These are phyloP conservation scores for Mallotus villosus DNA, from an alignment of 2,797 vertebrate species.

Conservation along the genomic window DNA sequence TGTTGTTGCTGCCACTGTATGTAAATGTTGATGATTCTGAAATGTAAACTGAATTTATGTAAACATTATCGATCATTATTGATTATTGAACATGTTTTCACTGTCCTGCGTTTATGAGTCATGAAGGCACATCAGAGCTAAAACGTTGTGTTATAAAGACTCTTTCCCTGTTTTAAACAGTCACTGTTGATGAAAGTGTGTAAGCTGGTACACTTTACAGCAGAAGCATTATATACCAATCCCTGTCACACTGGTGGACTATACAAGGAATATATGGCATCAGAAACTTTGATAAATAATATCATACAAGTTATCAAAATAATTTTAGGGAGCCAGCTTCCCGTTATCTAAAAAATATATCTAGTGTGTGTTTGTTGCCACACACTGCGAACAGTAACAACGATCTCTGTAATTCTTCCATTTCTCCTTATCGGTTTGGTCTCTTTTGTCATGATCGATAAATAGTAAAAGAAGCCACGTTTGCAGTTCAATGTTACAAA, in stretches of 20 bases:
- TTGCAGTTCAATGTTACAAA: constrained; percentile 70
- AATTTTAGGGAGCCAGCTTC: constrained; percentile 91
- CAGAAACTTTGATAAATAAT: constrained; percentile 90
- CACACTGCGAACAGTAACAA: constrained; percentile 23
- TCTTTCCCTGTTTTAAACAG: constrained; percentile 1
- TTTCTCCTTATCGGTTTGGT: constrained; percentile 27
- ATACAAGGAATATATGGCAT: constrained; percentile 56
- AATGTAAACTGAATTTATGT: too few species aligned
- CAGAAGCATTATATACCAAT: constrained; percentile 61
- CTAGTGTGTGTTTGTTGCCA: constrained; percentile 37
- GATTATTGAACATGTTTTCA: not conserved
- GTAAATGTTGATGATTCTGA: too few species aligned
- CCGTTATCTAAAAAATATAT: constrained; percentile 71
- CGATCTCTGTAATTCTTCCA: constrained; percentile 15
- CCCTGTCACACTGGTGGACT: constrained; percentile 33
- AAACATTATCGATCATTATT: not conserved
- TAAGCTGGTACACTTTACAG: constrained; percentile 18
- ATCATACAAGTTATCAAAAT: constrained; percentile 86
- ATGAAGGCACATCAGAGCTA: not conserved
- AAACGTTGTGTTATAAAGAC: not conserved
- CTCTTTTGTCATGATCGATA: constrained; percentile 74
- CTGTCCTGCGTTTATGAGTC: not conserved
- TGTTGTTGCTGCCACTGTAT: not conserved
- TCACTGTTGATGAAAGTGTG: constrained; percentile 8
- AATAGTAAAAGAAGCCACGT: constrained; percentile 79